Evolutionary conservation across 1,140 invertebrate species (phyloP), one percentile per base, ranked within the genome.

Genomic region (Drosophila yakuba): DNA sequence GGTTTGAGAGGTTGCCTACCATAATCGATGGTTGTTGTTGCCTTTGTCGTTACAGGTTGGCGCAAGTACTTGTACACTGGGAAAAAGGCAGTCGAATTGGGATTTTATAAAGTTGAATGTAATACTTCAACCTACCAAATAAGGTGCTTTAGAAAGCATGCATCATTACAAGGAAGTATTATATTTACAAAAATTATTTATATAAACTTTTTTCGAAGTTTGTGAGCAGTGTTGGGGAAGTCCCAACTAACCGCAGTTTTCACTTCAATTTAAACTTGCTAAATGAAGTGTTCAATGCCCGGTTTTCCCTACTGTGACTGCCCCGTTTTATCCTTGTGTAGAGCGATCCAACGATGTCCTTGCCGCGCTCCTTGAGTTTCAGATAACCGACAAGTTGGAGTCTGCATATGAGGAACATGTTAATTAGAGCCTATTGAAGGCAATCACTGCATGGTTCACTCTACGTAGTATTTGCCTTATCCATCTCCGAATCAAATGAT

Each of bases 241-340:
- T 50, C 25, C 39, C 17, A 0, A 54, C 47, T 50, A 74, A 80
- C 83, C 83, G 51, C 79, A 89, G 74, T 80, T 74, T 85, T 75
- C 63, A 78, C 66, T 86, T 80, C 64, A 77, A 88, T 80, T 88
- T 66, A 71, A 89, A 88, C 51, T 80, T 71, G 77, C 76, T 66
- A 61, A 79, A 80, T 80, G 59, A 57, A 77, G 66, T 77, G 75
- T 78, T 86, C 58, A 68, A 74, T 79, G 69, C 44, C n/a, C 48
- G 47, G 43, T 23, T 25, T 32, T 32, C 41, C 25, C 51, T 20
- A 15, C 44, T 28, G 15, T 15, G 15, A 28, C 20, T 11, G 17
- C 32, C 25, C 25, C n/a, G 8, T 17, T 41, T 25, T 35, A 10
- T 32, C 43, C 20, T 3, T 11, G 43, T 10, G 11, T 45, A 4